These are phyloP conservation scores for Danaus plexippus DNA, from an alignment of 1,140 invertebrate species.

Conservation along the genomic window DNA sequence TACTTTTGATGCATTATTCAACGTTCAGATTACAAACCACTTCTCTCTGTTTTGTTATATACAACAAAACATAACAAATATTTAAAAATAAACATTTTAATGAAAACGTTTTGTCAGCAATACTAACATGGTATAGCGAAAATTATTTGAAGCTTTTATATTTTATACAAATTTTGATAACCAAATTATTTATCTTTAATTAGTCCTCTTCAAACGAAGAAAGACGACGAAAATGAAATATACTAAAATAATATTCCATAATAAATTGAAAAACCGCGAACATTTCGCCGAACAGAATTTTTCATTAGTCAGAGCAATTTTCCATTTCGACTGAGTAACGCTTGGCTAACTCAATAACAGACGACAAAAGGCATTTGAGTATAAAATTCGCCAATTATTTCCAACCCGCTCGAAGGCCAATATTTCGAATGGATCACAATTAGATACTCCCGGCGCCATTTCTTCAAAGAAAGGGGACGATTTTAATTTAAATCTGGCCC, in stretches of 20 bases:
- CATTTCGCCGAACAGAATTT: slow-evolving; percentile 33
- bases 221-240: slow-evolving; percentile 7
- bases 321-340: slow-evolving; percentile 33
- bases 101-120: too few relatives aligned
- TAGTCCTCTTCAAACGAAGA: slow-evolving; percentile 5
- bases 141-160: too few relatives aligned
- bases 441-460: slow-evolving; percentile 45
- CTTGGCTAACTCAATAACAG: slow-evolving; percentile 46
- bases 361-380: slow-evolving; percentile 45
- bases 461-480: slow-evolving; percentile 52
- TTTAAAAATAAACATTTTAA: too few relatives aligned
- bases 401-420: slow-evolving; percentile 45
- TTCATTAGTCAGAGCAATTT: slow-evolving; percentile 46
- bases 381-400: slow-evolving; percentile 52
- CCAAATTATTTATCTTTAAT: background rate
- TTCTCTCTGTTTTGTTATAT: too few relatives aligned
- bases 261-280: slow-evolving; percentile 32
- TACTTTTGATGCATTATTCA: too few relatives aligned
- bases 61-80: too few relatives aligned
- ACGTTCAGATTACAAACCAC: too few relatives aligned
- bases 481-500: slow-evolving; percentile 62
- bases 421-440: slow-evolving; percentile 54
- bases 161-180: too few relatives aligned
- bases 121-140: too few relatives aligned
- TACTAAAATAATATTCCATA: slow-evolving; percentile 11